Conservation (phyloP, 1,140 invertebrate species). For the Apis laboriosa region DNA sequence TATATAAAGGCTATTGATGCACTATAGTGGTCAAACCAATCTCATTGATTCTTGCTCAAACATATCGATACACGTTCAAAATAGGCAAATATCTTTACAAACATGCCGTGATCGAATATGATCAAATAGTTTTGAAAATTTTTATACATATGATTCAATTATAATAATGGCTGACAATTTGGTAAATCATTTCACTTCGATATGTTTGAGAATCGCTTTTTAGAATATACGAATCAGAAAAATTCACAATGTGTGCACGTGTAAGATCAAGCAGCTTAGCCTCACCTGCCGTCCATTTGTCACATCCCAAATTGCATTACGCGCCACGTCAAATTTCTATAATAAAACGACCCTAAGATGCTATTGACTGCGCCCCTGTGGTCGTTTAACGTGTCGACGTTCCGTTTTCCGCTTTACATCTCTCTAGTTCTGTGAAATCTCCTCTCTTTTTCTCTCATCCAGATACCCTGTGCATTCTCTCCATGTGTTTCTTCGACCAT, state of each 20-base stretch:
- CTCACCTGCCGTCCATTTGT: slow-evolving; percentile 63
- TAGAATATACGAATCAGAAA: not conserved
- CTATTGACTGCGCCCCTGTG: slow-evolving; percentile 55
- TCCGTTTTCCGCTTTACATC: slow-evolving; percentile 27
- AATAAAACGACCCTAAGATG: slow-evolving; percentile 61
- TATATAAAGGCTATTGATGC: slow-evolving; percentile 16
- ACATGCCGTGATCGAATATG: not conserved
- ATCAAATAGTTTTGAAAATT: slow-evolving; percentile 4
- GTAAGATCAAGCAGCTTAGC: not conserved
- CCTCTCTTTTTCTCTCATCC: not conserved
- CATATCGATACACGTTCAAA: slow-evolving; percentile 6
- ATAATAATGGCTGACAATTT: slow-evolving; percentile 3
- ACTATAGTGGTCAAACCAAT: not conserved
- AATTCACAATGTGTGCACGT: slow-evolving; percentile 37
- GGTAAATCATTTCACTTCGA: slow-evolving; percentile 23
- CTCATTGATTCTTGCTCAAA: slow-evolving; percentile 7
- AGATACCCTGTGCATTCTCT: not conserved
- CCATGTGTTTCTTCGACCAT: slow-evolving; percentile 38
- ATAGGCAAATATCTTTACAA: slow-evolving; percentile 1
- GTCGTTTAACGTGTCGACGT: slow-evolving; percentile 55
- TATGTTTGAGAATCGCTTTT: not conserved
- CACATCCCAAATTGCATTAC: slow-evolving; percentile 64
- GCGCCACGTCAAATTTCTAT: slow-evolving; percentile 61
- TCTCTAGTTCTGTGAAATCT: slow-evolving; percentile 9
- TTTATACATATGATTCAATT: not conserved